Evolutionary conservation across 1,140 invertebrate genomes (phyloP).

Genomic region (Dreissena rostriformis): DNA sequence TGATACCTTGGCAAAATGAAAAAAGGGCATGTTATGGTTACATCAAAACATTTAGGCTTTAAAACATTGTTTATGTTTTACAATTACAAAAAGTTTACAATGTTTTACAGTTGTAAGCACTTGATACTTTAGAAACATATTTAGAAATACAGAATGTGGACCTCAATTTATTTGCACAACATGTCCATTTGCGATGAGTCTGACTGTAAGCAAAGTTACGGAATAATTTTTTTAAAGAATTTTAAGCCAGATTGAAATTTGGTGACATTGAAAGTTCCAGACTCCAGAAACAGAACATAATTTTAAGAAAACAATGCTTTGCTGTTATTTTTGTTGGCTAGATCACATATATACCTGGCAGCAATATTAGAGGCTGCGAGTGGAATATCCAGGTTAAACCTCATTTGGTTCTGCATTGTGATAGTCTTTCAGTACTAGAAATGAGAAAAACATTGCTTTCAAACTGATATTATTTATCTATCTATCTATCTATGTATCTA

Average conservation of each 20-base stretch:
- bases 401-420: slow-evolving; percentile 42
- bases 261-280: neutral
- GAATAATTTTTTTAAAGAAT: neutral
- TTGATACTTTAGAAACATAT: neutral
- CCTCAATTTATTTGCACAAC: neutral
- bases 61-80: neutral
- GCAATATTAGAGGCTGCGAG: slow-evolving; percentile 47
- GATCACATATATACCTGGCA: slow-evolving; percentile 10
- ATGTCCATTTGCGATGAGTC: too few species aligned
- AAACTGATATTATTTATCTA: too few species aligned
- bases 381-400: slow-evolving; percentile 43
- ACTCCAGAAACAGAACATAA: neutral
- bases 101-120: neutral
- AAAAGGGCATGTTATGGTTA: neutral
- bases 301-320: neutral
- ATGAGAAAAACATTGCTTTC: too few species aligned
- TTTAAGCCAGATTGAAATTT: neutral
- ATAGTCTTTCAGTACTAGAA: neutral
- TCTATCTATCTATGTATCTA: too few species aligned
- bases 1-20: slow-evolving; percentile 27
- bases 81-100: neutral
- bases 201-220: neutral
- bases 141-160: neutral
- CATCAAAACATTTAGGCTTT: neutral
- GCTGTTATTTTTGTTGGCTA: neutral